Percentiles rank a stretch among this genome's conserved stretches.
Conservation (phyloP, 92 coral and sea anemone species). For the Ricordea florida region DNA sequence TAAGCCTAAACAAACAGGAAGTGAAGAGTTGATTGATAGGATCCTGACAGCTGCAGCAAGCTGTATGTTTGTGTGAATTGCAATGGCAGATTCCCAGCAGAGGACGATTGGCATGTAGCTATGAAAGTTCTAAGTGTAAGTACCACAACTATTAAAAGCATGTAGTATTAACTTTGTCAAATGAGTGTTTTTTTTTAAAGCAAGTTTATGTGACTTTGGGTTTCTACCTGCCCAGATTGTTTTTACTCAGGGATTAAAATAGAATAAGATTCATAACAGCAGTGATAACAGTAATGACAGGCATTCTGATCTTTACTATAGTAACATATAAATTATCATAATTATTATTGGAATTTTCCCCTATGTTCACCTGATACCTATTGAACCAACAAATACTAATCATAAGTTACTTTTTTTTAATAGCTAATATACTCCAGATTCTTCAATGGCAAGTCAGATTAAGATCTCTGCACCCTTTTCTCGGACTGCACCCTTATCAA, state of each 20-base stretch:
- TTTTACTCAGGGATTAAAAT: neutral
- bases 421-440: slow-evolving; percentile 56
- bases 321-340: no score
- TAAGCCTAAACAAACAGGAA: slow-evolving; percentile 39
- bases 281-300: neutral
- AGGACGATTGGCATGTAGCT: slow-evolving; percentile 28
- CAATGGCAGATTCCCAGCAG: slow-evolving; percentile 23
- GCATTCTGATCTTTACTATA: no score
- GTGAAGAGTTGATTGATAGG: slow-evolving; percentile 1
- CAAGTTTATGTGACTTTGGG: neutral
- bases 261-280: neutral
- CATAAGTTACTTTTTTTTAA: neutral
- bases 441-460: slow-evolving; percentile 44
- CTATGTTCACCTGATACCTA: neutral
- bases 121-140: neutral
- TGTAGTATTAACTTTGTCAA: neutral
- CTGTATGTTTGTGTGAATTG: slow-evolving; percentile 30
- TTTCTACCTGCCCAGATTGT: neutral
- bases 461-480: slow-evolving; percentile 47
- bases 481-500: slow-evolving; percentile 57
- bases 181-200: neutral
- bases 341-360: neutral
- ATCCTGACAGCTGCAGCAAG: slow-evolving; percentile 39
- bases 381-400: neutral
- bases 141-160: neutral